Evolutionary conservation across 1,140 invertebrate genomes (phyloP).

Genomic region (Cydia fagiglandana): DNA sequence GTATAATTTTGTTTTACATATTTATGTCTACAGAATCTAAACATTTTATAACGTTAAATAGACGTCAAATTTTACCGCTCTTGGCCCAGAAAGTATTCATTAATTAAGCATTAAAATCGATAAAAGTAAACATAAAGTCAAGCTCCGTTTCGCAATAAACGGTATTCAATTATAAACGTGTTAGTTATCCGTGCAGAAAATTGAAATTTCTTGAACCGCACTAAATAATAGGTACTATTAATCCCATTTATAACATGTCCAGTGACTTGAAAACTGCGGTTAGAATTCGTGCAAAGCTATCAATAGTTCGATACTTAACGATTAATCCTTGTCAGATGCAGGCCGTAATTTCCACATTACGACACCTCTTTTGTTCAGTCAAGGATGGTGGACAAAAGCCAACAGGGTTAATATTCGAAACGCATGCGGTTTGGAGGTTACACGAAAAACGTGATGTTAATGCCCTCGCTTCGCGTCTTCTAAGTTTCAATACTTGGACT

Average conservation of each 20-base stretch:
- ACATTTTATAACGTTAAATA: too few relatives aligned
- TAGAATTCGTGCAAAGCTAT: conserved; percentile 1
- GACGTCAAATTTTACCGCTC: neutral
- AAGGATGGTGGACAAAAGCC: conserved; percentile 22
- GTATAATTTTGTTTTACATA: too few relatives aligned
- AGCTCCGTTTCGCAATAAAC: conserved; percentile 4
- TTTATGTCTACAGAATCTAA: too few relatives aligned
- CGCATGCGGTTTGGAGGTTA: conserved; percentile 14
- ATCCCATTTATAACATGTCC: conserved; percentile 1
- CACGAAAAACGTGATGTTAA: neutral
- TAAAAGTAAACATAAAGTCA: neutral
- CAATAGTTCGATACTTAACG: neutral
- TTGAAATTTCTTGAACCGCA: neutral
- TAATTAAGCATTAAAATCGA: neutral
- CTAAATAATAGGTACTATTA: neutral
- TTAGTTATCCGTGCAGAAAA: neutral
- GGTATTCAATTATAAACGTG: neutral
- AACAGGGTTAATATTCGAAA: conserved; percentile 26
- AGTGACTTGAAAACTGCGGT: neutral
- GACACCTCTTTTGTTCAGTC: conserved; percentile 13
- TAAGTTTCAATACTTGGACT: neutral
- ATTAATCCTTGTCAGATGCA: neutral
- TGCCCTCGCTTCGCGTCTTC: conserved; percentile 1
- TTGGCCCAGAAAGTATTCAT: neutral
- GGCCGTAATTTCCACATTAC: neutral